These are phyloP conservation scores for Alouatta palliata DNA, from an alignment of 2,113 vertebrate species.

Conservation along the genomic window DNA sequence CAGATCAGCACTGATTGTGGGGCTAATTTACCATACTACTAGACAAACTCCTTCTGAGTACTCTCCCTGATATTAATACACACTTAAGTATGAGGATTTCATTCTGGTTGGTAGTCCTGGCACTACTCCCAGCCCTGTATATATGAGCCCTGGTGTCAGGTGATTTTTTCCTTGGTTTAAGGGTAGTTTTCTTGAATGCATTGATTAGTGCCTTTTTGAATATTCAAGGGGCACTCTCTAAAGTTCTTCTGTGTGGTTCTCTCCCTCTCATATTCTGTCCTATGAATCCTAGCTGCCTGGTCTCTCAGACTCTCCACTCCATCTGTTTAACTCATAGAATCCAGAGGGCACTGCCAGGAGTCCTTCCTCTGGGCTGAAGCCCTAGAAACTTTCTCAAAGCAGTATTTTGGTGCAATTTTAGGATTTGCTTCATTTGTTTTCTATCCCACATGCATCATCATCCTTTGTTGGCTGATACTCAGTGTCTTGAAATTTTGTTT, in stretches of 20 bases:
- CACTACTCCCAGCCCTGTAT: neutral
- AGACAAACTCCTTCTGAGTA: neutral
- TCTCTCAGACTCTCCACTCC: neutral
- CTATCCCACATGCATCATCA: neutral
- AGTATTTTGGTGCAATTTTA: neutral
- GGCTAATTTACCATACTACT: neutral
- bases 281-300: neutral
- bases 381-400: neutral
- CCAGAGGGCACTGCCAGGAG: neutral
- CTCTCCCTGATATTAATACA: neutral
- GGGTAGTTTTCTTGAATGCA: neutral
- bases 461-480: neutral
- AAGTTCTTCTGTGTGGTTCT: neutral
- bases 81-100: neutral
- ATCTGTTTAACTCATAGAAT: neutral
- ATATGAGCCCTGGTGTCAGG: neutral
- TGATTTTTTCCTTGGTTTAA: neutral
- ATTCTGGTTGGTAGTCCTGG: neutral
- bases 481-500: neutral
- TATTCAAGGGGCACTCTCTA: neutral
- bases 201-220: neutral
- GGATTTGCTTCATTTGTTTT: neutral
- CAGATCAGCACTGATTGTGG: neutral
- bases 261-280: neutral
- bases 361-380: neutral